Conservation (phyloP, 1,140 invertebrate genomes). For the Ips nitidus region DNA sequence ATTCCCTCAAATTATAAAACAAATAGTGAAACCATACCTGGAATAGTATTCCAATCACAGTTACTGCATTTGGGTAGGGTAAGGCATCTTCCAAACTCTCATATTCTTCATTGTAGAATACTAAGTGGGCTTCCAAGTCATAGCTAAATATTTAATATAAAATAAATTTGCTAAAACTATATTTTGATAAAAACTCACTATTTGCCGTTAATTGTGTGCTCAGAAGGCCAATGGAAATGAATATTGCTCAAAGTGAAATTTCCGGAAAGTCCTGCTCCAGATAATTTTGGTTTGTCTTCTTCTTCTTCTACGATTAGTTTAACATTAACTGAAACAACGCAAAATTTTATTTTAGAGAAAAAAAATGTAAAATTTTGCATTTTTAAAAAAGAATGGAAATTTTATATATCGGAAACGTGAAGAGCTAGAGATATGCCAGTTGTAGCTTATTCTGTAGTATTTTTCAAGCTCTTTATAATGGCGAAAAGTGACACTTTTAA, state of each 20-base stretch:
- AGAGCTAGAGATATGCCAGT: no score
- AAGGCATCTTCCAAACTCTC: slow-evolving; percentile 58
- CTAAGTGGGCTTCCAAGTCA: slow-evolving; percentile 67
- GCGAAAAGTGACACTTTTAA: no score
- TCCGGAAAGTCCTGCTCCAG: slow-evolving; percentile 52
- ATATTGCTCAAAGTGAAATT: slow-evolving; percentile 66
- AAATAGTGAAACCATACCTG: slow-evolving; percentile 54
- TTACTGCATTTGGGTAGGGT: slow-evolving; percentile 61
- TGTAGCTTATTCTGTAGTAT: no score
- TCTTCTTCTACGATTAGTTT: background rate
- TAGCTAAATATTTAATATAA: slow-evolving; percentile 47
- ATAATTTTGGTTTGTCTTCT: slow-evolving; percentile 10
- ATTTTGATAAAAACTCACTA: slow-evolving; percentile 42
- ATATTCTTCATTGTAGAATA: slow-evolving; percentile 65
- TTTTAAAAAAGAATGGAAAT: background rate
- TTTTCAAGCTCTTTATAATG: no score
- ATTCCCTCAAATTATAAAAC: background rate
- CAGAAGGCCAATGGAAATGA: slow-evolving; percentile 79
- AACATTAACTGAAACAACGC: slow-evolving; percentile 1
- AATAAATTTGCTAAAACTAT: background rate
- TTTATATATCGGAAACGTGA: no score
- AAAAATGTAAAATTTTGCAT: background rate
- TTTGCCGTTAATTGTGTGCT: slow-evolving; percentile 67
- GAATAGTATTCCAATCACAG: slow-evolving; percentile 69
- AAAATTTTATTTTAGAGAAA: background rate